These are phyloP conservation scores for Dinomys branickii DNA, from an alignment of 2,113 vertebrate genomes.

Conservation along the genomic window DNA sequence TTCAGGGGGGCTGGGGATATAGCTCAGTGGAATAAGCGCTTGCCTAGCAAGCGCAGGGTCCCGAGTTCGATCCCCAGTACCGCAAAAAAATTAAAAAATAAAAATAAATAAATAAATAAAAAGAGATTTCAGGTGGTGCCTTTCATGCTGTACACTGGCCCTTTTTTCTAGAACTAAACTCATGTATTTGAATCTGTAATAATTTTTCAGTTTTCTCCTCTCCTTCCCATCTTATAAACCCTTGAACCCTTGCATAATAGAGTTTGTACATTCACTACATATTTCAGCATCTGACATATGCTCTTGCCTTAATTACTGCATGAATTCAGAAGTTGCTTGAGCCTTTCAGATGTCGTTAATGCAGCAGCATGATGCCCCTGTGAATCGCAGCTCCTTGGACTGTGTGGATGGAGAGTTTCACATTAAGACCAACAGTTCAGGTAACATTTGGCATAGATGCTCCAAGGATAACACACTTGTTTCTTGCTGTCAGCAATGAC, in stretches of 20 bases:
- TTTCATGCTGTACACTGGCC: background rate
- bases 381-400: background rate
- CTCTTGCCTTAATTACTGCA: background rate
- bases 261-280: background rate
- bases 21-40: too few species aligned
- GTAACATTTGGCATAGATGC: background rate
- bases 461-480: background rate
- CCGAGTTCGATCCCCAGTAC: too few species aligned
- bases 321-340: background rate
- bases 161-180: constrained; percentile 22
- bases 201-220: background rate
- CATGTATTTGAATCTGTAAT: background rate
- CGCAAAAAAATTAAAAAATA: too few species aligned
- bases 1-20: too few species aligned
- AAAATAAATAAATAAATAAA: too few species aligned
- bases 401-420: background rate
- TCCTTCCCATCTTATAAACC: background rate
- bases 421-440: constrained; percentile 52
- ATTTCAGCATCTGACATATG: background rate
- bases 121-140: background rate
- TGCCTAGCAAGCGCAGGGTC: too few species aligned
- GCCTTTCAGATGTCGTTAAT: background rate
- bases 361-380: background rate
- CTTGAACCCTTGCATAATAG: background rate
- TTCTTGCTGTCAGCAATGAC: background rate